Evolutionary conservation across 2,797 vertebrate genomes (phyloP).

Genomic region (Pogoniulus pusillus): DNA sequence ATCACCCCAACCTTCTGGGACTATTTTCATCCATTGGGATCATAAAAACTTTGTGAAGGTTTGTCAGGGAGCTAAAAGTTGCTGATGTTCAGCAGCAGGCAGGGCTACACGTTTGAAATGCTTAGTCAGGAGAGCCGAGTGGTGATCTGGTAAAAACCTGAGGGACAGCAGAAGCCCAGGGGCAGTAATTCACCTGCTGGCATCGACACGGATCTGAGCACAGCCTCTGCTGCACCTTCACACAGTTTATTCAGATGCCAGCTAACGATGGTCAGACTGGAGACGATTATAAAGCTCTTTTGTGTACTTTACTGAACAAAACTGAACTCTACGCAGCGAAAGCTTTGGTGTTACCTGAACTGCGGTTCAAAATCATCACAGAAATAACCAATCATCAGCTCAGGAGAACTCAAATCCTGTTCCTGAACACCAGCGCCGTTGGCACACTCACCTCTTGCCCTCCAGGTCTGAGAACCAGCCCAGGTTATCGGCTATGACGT

Average conservation of each 20-base stretch:
- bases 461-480: conserved; percentile 93
- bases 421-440: rapidly evolving
- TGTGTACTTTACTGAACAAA: rapidly evolving
- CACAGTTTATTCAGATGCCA: rapidly evolving
- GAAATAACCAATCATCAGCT: rapidly evolving
- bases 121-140: not conserved
- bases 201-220: not conserved
- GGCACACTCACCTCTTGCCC: conserved; percentile 85
- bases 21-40: not conserved
- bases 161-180: not conserved
- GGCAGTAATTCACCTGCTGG: not conserved
- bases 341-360: rapidly evolving
- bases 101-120: rapidly evolving
- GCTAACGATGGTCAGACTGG: rapidly evolving
- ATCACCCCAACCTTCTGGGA: not conserved
- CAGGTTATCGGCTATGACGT: conserved; percentile 94
- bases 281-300: not conserved
- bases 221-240: not conserved
- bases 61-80: not conserved
- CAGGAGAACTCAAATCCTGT: rapidly evolving
- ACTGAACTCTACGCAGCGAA: not conserved
- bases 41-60: not conserved
- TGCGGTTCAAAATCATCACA: rapidly evolving
- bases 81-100: not conserved
- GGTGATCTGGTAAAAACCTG: not conserved